A percentile compares a stretch with the other conserved stretches of the same genome.
These are phyloP conservation scores for Mimas tiliae DNA, from an alignment of 2,888 invertebrate species.

Conservation along the genomic window DNA sequence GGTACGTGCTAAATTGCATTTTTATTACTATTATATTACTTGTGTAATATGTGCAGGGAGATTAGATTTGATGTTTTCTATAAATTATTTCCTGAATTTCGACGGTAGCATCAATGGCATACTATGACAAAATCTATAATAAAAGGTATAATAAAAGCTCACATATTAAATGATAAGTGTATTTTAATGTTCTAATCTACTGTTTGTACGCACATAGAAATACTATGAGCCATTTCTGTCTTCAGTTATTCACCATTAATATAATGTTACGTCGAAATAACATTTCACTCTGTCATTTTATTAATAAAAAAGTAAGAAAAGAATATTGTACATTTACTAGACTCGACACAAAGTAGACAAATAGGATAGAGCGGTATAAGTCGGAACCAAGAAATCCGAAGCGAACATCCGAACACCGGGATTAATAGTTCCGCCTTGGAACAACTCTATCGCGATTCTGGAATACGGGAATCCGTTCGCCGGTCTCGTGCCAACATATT, in stretches of 20 bases:
- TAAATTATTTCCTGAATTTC: no score
- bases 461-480: slow-evolving; percentile 13
- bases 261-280: no score
- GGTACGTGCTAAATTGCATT: slow-evolving; percentile 1
- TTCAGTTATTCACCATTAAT: no score
- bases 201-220: no score
- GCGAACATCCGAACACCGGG: slow-evolving; percentile 13
- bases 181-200: no score
- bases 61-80: background rate
- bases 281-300: background rate
- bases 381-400: slow-evolving; percentile 4
- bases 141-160: no score
- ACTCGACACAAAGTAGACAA: slow-evolving; percentile 7
- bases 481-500: background rate
- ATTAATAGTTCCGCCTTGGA: slow-evolving; percentile 20
- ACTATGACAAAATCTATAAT: no score
- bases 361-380: slow-evolving; percentile 1
- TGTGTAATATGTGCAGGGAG: background rate
- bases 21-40: background rate
- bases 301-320: background rate
- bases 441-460: background rate
- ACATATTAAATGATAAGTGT: no score
- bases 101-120: no score
- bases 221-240: no score
- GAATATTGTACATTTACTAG: background rate